Percentiles rank a stretch among this genome's conserved stretches.
Conservation (phyloP, 2,888 invertebrate genomes). For the Labia minor region DNA sequence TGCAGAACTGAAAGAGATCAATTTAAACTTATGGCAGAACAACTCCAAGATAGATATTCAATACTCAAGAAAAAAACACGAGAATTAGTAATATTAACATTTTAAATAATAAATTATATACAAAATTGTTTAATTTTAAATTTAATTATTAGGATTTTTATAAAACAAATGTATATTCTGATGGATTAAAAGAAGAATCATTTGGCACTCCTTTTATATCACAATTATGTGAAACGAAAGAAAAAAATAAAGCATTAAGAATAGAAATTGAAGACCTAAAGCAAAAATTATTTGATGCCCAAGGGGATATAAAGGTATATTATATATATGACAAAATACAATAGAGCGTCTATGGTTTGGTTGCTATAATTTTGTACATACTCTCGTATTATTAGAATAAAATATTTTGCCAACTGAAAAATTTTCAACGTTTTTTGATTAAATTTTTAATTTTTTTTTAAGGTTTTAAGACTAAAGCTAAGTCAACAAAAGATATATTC, state of each 20-base stretch:
- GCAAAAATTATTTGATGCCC: slow-evolving; percentile 58
- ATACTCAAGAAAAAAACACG: slow-evolving; percentile 37
- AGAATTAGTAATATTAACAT: slow-evolving; percentile 21
- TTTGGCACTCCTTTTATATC: slow-evolving; percentile 22
- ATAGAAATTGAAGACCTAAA: slow-evolving; percentile 57
- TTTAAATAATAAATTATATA: no score
- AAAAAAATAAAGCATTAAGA: slow-evolving; percentile 44
- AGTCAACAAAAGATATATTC: not conserved
- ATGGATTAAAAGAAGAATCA: slow-evolving; percentile 21
- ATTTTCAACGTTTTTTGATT: no score
- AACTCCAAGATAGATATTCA: slow-evolving; percentile 49
- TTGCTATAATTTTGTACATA: no score
- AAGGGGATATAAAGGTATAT: slow-evolving; percentile 53
- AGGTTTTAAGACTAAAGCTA: not conserved
- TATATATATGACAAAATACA: no score
- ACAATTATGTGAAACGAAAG: slow-evolving; percentile 36
- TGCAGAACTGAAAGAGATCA: slow-evolving; percentile 69
- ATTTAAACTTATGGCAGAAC: slow-evolving; percentile 69
- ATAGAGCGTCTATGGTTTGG: no score
- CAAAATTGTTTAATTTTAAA: not conserved
- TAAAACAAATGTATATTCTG: slow-evolving; percentile 23
- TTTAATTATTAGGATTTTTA: slow-evolving; percentile 23
- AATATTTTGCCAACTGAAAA: no score
- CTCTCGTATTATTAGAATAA: no score
- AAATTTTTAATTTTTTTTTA: not conserved